These are phyloP conservation scores for Propsilocerus akamusi DNA, from an alignment of 1,140 invertebrate genomes.

Conservation along the genomic window DNA sequence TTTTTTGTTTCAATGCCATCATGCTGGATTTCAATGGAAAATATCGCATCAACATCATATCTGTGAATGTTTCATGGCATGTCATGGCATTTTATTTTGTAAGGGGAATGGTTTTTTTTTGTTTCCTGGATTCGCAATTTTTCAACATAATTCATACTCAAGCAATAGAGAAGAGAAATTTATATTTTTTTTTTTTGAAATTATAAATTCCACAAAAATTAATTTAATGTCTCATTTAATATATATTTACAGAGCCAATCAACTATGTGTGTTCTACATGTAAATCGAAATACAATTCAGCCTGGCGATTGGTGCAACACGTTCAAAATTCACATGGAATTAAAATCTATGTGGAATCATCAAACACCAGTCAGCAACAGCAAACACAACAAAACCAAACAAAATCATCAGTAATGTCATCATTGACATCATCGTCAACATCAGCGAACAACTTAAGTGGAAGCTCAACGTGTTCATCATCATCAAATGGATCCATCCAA, in stretches of 20 bases:
- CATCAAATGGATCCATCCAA: slow-evolving; percentile 13
- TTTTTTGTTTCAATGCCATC: too few species aligned
- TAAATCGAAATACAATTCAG: slow-evolving; percentile 71
- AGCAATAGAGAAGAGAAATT: slow-evolving; percentile 5
- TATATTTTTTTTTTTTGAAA: slow-evolving; percentile 21
- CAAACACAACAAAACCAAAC: slow-evolving; percentile 20
- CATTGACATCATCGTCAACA: slow-evolving; percentile 11
- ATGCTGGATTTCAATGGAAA: too few species aligned
- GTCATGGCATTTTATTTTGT: too few species aligned
- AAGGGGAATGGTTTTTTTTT: too few species aligned
- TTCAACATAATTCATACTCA: too few species aligned
- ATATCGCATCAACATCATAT: too few species aligned
- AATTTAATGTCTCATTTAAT: too few species aligned
- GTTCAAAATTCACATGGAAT: slow-evolving; percentile 85
- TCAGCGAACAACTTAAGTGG: slow-evolving; percentile 8
- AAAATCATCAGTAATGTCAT: slow-evolving; percentile 8
- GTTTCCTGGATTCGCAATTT: too few species aligned
- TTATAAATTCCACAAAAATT: too few species aligned
- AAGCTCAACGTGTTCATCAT: slow-evolving; percentile 4
- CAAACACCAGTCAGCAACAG: slow-evolving; percentile 22
- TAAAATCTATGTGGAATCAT: slow-evolving; percentile 70
- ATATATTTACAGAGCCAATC: slow-evolving; percentile 77
- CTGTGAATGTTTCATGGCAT: too few species aligned
- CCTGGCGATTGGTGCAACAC: slow-evolving; percentile 88
- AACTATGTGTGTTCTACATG: slow-evolving; percentile 90